Base-by-base conservation (phyloP, 1,140 invertebrate genomes). In the Trichonephila clavipes region DNA sequence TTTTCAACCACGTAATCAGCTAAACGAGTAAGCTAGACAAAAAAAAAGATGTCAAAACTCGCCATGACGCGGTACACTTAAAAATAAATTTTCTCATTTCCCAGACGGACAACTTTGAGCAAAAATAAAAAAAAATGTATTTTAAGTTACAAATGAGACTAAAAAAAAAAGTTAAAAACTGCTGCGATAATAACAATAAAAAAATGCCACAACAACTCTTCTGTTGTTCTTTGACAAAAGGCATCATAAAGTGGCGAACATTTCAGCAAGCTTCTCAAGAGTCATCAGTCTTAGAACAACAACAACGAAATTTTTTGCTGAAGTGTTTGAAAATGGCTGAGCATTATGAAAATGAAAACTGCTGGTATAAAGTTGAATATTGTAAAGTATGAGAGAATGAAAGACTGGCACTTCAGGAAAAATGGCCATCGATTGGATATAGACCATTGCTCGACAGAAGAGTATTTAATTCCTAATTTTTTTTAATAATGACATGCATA, bases 271-370 rank as follows among this genome's bases (percentile, higher is more conserved):
- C 24, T 34, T 40, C 28, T 77, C 28, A 77, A 77, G 69, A 77
- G 69, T 77, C 69, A 77, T 77, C 69, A 77, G 28, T 77, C 69
- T 77, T 34, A 77, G 69, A 40, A 77, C 24, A 77, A 77, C 69
- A 77, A 77, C 69, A 77, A 77, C 40, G 69, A 28, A 34, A 40
- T 19, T 77, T 77, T 77, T 77, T 51, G 51, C 24, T 16, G 24
- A 8, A 28, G 69, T 10, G 18, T 24, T 18, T 24, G 69, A 2
- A 77, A 51, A 12, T 10, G 5, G 51, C 51, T 12, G 16, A 21
- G 61, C 69, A 16, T 77, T 77, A 77, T 77, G 34, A 77, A 77
- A 77, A 77, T 34, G 24, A 34, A 77, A 34, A 24, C 28, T 24
- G 34, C 34, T 24, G 18, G 69, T 24, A 16, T 77, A 77, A 77